Base-by-base conservation (phyloP, 2,888 invertebrate genomes). In the Campoplex capitator region DNA sequence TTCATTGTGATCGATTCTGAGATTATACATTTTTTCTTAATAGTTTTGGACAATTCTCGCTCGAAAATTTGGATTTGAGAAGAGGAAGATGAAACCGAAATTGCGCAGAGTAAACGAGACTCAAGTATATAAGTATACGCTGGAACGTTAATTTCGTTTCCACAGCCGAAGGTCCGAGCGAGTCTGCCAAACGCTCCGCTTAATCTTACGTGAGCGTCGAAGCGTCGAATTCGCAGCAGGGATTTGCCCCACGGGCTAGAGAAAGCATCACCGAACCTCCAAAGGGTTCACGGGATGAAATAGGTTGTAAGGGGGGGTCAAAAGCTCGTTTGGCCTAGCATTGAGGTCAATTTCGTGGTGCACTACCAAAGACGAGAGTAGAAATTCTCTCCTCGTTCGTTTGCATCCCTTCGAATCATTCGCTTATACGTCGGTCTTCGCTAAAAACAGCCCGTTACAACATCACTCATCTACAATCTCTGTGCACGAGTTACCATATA, bases 141-240 rank as follows among this genome's bases (percentile, higher is more conserved):
- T 54, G 75, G 62, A 83, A 76, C 79, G 62, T 86, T 86, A 67
- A 74, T 83, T 83, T 86, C 71, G 83, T 67, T 86, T 58, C 58
- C 71, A 71, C 58, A 51, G 80, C 80, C 62, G 58, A 71, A 62
- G 58, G 83, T 54, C 54, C 75, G 76, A 70, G 77, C 42, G 74
- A 73, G 13, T 45, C 70, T 23, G 83, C 74, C 83, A 86, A 83
- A 86, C 75, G 86, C 75, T 91, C 91, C 91, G 82, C 91, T 92
- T 93, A 93, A 93, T 91, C 91, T 92, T 90, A 90, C 90, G 89
- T 90, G 87, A 87, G 91, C 90, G 89, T 89, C 88, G 89, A 89
- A 91, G 90, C 89, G 84, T 90, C 91, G 91, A 89, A 91, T 92
- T 92, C 90, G 91, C 92, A 91, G 92, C 92, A 90, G 91, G 91